These are phyloP conservation scores for Chloropsis hardwickii DNA, from an alignment of 2,113 vertebrate genomes.

Conservation along the genomic window DNA sequence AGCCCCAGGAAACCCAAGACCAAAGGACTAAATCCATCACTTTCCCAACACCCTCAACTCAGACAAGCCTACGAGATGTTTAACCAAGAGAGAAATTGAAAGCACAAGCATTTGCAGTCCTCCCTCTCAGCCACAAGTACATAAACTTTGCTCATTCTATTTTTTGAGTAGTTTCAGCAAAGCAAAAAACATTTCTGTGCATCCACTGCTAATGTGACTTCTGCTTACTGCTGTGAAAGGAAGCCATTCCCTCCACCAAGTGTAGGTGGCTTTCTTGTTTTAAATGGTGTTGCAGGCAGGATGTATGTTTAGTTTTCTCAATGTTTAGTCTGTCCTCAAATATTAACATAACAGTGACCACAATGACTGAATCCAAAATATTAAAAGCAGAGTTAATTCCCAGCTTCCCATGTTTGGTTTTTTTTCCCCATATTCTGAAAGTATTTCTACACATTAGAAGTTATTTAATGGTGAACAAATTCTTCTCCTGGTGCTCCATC, in stretches of 20 bases:
- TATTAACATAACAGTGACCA: neutral
- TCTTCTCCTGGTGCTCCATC: neutral
- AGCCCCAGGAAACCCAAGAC: conserved; percentile 1
- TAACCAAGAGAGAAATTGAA: neutral
- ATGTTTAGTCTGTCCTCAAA: neutral
- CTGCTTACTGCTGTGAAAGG: neutral
- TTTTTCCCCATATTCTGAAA: neutral
- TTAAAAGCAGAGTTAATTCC: neutral
- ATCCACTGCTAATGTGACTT: neutral
- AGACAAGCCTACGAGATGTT: neutral
- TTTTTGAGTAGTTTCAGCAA: neutral
- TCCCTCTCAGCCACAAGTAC: neutral
- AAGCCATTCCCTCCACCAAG: neutral
- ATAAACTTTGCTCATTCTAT: neutral
- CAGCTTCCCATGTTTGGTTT: fast-evolving
- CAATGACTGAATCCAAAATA: neutral
- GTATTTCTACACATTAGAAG: neutral
- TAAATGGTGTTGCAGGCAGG: neutral
- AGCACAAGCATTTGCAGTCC: neutral
- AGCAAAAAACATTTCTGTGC: neutral
- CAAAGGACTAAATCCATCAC: neutral
- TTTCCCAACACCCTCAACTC: neutral
- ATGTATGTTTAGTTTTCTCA: neutral
- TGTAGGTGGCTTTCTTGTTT: neutral
- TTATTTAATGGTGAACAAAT: neutral